phyloP scores from a whole-genome alignment of 2,888 invertebrate species.

The Epinotia brunnichana region DNA sequence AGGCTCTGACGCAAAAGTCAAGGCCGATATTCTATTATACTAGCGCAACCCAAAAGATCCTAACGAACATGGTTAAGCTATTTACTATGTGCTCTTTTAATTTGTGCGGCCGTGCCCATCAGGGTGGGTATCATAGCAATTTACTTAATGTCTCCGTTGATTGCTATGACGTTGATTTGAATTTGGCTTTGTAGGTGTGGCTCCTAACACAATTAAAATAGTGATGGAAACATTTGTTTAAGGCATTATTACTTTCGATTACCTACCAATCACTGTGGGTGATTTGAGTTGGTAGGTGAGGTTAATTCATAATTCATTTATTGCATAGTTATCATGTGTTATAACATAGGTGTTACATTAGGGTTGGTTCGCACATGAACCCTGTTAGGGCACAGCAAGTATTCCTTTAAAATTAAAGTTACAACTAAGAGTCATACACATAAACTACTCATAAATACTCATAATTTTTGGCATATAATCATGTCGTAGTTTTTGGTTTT shows the following conservation, averaged over 20 bases:
- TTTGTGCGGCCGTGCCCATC: slow-evolving; percentile 49
- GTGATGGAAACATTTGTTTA: slow-evolving; percentile 5
- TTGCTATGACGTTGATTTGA: slow-evolving; percentile 28
- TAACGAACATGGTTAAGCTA: neutral
- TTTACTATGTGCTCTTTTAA: slow-evolving; percentile 2
- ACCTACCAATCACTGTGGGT: neutral
- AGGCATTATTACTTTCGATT: slow-evolving; percentile 4
- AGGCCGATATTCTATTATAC: slow-evolving; percentile 61
- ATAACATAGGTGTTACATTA: too few species aligned
- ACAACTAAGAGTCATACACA: too few species aligned
- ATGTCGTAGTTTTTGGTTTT: too few species aligned
- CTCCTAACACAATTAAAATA: slow-evolving; percentile 20
- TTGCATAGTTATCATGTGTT: too few species aligned
- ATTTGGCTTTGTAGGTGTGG: slow-evolving; percentile 26
- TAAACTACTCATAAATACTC: too few species aligned
- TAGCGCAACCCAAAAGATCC: neutral
- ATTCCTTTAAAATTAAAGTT: too few species aligned
- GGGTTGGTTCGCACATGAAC: too few species aligned
- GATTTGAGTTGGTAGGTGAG: too few species aligned
- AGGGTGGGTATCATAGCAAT: slow-evolving; percentile 52
- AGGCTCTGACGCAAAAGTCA: slow-evolving; percentile 64
- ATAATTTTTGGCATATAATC: too few species aligned
- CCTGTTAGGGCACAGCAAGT: too few species aligned
- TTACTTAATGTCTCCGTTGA: slow-evolving; percentile 51
- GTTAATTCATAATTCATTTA: too few species aligned